Conservation (phyloP, 2,888 invertebrate species). For the Thalpophila matura region DNA sequence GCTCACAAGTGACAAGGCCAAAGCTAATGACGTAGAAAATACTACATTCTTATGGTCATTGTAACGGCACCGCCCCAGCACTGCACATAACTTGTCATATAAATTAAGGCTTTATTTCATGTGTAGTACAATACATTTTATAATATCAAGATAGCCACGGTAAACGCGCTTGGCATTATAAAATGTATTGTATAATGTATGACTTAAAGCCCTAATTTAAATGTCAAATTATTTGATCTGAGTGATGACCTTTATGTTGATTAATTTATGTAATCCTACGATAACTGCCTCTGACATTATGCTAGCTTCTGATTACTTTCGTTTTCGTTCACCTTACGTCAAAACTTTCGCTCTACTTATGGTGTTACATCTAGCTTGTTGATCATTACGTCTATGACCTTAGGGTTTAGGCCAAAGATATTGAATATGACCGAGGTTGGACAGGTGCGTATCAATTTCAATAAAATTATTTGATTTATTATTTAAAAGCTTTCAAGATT, state of each 20-base stretch:
- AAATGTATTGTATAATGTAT: too few relatives aligned
- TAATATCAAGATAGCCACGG: too few relatives aligned
- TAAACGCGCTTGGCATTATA: too few relatives aligned
- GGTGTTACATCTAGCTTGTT: constrained; percentile 42
- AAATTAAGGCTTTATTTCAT: too few relatives aligned
- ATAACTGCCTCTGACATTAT: constrained; percentile 11
- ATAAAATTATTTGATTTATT: constrained; percentile 2
- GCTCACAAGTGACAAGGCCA: neutral
- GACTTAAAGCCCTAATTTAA: too few relatives aligned
- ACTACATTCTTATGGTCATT: constrained; percentile 15
- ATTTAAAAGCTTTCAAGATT: neutral
- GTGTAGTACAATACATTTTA: too few relatives aligned
- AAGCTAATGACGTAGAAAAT: constrained; percentile 7
- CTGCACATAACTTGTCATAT: too few relatives aligned
- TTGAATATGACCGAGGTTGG: neutral
- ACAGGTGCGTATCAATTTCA: constrained; percentile 14
- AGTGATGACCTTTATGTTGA: too few relatives aligned
- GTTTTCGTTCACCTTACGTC: constrained; percentile 53
- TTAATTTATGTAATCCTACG: constrained; percentile 25
- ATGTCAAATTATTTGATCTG: too few relatives aligned
- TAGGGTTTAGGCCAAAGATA: constrained; percentile 17
- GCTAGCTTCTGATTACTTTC: constrained; percentile 55
- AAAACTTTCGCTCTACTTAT: constrained; percentile 58
- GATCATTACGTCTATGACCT: constrained; percentile 36
- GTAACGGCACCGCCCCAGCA: too few relatives aligned